These are phyloP conservation scores for Aphelenchoides fujianensis DNA, from an alignment of 1,140 invertebrate genomes.

Conservation along the genomic window DNA sequence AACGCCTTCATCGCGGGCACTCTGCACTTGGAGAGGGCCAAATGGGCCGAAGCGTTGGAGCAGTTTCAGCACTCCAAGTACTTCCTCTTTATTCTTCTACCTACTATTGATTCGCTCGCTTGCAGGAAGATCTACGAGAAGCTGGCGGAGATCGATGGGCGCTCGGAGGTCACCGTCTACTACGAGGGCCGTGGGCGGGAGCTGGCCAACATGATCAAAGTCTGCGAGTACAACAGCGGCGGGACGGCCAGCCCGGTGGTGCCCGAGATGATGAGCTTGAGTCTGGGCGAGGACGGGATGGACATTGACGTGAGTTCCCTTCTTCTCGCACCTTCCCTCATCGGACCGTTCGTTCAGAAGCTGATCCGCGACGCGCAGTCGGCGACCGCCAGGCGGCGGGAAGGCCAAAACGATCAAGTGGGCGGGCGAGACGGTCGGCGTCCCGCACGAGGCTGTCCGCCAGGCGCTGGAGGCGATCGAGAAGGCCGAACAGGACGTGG, in stretches of 20 bases:
- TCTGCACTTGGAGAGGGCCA: slow-evolving; percentile 80
- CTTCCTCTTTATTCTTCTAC: too few species aligned
- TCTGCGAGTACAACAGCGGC: slow-evolving; percentile 46
- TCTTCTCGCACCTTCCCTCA: too few species aligned
- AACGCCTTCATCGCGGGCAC: slow-evolving; percentile 83
- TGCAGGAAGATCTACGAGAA: slow-evolving; percentile 67
- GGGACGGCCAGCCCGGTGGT: slow-evolving; percentile 77
- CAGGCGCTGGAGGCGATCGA: slow-evolving; percentile 13
- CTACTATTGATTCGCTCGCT: background rate
- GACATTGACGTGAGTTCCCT: slow-evolving; percentile 61
- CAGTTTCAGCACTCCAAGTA: slow-evolving; percentile 67
- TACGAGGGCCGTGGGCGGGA: slow-evolving; percentile 36
- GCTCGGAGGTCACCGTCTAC: slow-evolving; percentile 17
- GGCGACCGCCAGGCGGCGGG: background rate
- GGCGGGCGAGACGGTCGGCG: background rate
- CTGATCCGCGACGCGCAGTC: slow-evolving; percentile 17
- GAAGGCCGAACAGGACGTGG: background rate
- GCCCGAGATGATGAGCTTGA: slow-evolving; percentile 80
- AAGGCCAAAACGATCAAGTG: slow-evolving; percentile 6
- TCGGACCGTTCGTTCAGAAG: too few species aligned
- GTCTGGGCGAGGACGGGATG: slow-evolving; percentile 63
- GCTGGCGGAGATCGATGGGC: slow-evolving; percentile 47
- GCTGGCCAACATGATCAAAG: slow-evolving; percentile 46
- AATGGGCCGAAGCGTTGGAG: slow-evolving; percentile 80
- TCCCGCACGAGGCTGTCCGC: slow-evolving; percentile 1